Evolutionary conservation across 1,140 invertebrate genomes (phyloP), one percentile per base, ranked within the genome.

Genomic region (Bombus waltoni): DNA sequence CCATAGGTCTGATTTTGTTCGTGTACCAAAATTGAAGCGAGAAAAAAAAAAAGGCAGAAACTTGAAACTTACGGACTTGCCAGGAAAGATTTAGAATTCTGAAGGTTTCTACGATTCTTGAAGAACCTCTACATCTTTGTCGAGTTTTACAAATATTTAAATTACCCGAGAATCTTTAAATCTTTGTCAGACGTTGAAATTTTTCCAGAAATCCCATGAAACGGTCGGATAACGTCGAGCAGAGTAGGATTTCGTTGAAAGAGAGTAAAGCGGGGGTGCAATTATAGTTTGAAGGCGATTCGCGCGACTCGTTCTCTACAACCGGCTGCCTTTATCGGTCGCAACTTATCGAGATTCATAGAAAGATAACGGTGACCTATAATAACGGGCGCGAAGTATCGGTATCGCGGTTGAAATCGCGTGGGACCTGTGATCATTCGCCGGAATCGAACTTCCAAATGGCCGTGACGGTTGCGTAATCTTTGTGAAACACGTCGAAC

Each of bases 301-400:
- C 38, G 22, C 13, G 25, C 73, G 74, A 83, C 42, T 75, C 53
- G 66, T 68, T 68, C 44, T 11, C 44, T 5, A 11, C 28, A 59
- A 40, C 57, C 38, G 42, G 22, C 57, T 2, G 10, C 38, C 15
- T 38, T 81, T 85, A 81, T 85, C 84, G 62, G 2, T 9, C 3
- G 35, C 10, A 13, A 65, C 32, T 81, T 81, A 85, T 85, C 84
- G 68, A 85, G 84, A 85, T 85, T 85, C 79, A 57, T 75, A 72
- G 62, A 70, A 78, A 75, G 84, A 88, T 73, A 91, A 83, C 86
- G 75, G 40, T 57, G 84, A 82, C 85, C 83, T 75, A 88, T 89
- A 91, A 91, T 89, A 89, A 87, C 86, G 83, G 76, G 78, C 75
- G 68, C 28, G 59, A 75, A 40, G 84, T 81, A 75, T 81, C 78